Evolutionary conservation across 2,797 vertebrate species (phyloP), one percentile per base, ranked within the genome.

Genomic region (Malurus splendens): DNA sequence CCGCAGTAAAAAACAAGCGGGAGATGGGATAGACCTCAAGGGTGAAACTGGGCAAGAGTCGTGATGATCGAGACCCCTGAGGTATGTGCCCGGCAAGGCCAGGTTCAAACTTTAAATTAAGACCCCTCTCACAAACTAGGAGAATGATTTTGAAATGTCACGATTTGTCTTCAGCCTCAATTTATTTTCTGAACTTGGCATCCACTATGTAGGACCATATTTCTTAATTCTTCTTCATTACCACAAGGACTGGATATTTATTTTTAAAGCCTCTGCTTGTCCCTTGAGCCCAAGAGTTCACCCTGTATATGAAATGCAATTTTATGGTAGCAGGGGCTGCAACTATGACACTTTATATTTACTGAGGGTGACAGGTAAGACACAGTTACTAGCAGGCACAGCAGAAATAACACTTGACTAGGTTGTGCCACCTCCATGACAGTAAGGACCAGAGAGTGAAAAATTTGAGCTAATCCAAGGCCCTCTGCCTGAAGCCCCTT

Each of bases 61-160:
- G 0, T 4, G n/a, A 10, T 65, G 59, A 39, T 61, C 8, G 1
- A 32, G 6, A 19, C 5, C 10, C 30, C 52, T 2, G 1, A 30
- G 42, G 8, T 28, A 7, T 13, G 18, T 27, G 12, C n/a, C 62
- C 2, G 0, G 10, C 6, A 36, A 24, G 1, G 1, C 20, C n/a
- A 8, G 10, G 25, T 64, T 45, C 45, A 36, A 12, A 23, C 25
- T 48, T 33, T 6, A 9, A 8, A 5, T 25, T 30, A 24, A 44
- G 30, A 7, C 8, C 12, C 18, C 38, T 15, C 16, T 71, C 19
- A 51, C 38, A 28, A 23, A 3, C n/a, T 14, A 19, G 12, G 32
- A 41, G 28, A 47, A 25, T 42, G 25, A 36, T 64, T 78, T 51
- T 51, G 28, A 75, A 78, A 61, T n/a, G 1, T 28, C 2, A 1